A percentile compares a stretch with the other conserved stretches of the same genome.
phyloP scores from a whole-genome alignment of 2,113 vertebrate species.

The Tupaia chinensis region DNA sequence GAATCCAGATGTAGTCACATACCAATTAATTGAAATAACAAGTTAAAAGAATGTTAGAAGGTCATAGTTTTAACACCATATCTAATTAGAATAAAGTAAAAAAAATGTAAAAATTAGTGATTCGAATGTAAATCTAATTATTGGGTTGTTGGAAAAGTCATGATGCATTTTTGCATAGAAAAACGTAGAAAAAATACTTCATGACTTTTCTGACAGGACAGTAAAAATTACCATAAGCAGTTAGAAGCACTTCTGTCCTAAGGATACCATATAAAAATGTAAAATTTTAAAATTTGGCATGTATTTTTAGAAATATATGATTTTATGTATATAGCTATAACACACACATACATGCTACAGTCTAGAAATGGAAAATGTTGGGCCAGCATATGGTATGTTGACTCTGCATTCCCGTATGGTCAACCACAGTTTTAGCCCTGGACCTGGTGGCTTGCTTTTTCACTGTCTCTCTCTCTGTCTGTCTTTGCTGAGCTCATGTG shows the following conservation, averaged over 20 bases:
- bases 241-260: neutral
- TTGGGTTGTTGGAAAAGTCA: too few species aligned
- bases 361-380: slow-evolving; percentile 12
- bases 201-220: too few species aligned
- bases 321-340: neutral
- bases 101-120: slow-evolving; percentile 14
- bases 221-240: neutral
- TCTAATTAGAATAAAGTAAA: slow-evolving; percentile 40
- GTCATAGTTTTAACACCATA: slow-evolving; percentile 3
- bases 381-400: too few species aligned
- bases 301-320: neutral
- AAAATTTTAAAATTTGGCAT: neutral
- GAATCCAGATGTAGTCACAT: slow-evolving; percentile 20
- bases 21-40: neutral
- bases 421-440: too few species aligned
- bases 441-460: too few species aligned
- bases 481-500: too few species aligned
- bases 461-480: too few species aligned
- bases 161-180: too few species aligned
- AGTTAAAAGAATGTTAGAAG: neutral
- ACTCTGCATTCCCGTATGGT: too few species aligned
- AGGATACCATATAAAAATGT: neutral
- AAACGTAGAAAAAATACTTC: too few species aligned
- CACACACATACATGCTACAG: neutral
- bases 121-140: slow-evolving; percentile 36